A percentile compares a stretch with the other conserved stretches of the same genome.
phyloP scores from a whole-genome alignment of 1,140 invertebrate genomes.

The Ceratina australensis region DNA sequence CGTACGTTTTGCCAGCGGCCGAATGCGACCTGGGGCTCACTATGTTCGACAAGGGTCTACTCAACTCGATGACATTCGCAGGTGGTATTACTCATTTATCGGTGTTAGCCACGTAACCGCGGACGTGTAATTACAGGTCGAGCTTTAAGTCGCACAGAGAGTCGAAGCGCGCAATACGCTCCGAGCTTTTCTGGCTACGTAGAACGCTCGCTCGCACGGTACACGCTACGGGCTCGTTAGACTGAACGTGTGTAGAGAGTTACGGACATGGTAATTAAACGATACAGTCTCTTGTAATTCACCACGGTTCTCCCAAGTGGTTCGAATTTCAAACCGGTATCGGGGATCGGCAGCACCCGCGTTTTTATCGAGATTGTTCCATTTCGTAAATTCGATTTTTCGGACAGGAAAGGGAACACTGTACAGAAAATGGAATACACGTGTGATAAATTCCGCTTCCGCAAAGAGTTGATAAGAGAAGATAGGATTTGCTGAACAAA shows the following conservation, averaged over 20 bases:
- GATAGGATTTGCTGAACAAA: too few relatives aligned
- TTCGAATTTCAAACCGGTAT: neutral
- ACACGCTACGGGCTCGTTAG: conserved; percentile 33
- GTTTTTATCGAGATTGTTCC: neutral
- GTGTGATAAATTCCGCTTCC: too few relatives aligned
- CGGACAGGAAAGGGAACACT: too few relatives aligned
- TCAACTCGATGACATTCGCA: conserved; percentile 77
- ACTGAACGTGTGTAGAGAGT: conserved; percentile 15
- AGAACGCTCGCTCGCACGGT: conserved; percentile 12
- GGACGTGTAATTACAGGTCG: conserved; percentile 41
- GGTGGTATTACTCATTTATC: conserved; percentile 61
- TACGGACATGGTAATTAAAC: conserved; percentile 27
- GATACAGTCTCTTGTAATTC: conserved; percentile 9
- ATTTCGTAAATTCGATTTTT: too few relatives aligned
- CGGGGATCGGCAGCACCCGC: neutral
- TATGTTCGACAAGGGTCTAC: conserved; percentile 71
- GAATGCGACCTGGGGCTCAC: conserved; percentile 72
- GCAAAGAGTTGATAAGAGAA: too few relatives aligned
- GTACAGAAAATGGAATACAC: too few relatives aligned
- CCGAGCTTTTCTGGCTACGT: conserved; percentile 36
- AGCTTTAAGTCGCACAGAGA: conserved; percentile 38
- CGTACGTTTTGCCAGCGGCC: conserved; percentile 72
- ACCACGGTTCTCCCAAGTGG: neutral
- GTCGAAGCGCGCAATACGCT: conserved; percentile 29
- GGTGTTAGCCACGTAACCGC: conserved; percentile 26